Evolutionary conservation across 2,888 invertebrate genomes (phyloP).

Genomic region (Vannuccia rotundouncinata): DNA sequence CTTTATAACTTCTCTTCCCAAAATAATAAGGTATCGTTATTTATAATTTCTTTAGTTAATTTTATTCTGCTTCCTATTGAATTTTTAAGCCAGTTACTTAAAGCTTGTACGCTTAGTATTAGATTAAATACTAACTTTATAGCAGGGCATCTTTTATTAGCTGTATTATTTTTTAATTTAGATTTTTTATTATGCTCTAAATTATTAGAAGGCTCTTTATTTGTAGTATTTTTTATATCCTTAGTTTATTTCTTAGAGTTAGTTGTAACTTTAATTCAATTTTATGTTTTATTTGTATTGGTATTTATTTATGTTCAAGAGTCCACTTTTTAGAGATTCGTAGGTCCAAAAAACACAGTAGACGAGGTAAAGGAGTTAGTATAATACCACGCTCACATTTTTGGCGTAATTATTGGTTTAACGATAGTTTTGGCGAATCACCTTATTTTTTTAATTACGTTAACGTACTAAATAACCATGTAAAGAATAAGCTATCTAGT

Average conservation of each 20-base stretch:
- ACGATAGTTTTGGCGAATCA: not conserved
- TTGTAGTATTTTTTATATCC: not conserved
- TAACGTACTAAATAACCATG: not conserved
- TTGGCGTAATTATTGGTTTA: not conserved
- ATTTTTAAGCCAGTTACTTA: not conserved
- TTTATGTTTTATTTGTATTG: not conserved
- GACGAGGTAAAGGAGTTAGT: not conserved
- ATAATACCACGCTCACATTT: not conserved
- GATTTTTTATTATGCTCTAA: not conserved
- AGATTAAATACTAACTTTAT: not conserved
- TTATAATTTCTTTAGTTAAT: not conserved
- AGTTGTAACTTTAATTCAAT: not conserved
- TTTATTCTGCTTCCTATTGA: not conserved
- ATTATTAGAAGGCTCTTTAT: not conserved
- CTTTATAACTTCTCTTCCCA: not conserved
- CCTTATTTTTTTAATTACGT: not conserved
- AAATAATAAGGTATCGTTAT: not conserved
- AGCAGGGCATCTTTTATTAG: not conserved
- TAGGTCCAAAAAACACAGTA: not conserved
- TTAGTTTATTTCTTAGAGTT: not conserved
- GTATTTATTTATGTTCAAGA: not conserved
- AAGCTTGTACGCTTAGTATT: not conserved
- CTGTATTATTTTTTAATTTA: not conserved
- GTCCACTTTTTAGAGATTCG: not conserved
- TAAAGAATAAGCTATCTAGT: not conserved